These are phyloP conservation scores for Bostrychus sinensis DNA, from an alignment of 2,113 vertebrate genomes.

Conservation along the genomic window DNA sequence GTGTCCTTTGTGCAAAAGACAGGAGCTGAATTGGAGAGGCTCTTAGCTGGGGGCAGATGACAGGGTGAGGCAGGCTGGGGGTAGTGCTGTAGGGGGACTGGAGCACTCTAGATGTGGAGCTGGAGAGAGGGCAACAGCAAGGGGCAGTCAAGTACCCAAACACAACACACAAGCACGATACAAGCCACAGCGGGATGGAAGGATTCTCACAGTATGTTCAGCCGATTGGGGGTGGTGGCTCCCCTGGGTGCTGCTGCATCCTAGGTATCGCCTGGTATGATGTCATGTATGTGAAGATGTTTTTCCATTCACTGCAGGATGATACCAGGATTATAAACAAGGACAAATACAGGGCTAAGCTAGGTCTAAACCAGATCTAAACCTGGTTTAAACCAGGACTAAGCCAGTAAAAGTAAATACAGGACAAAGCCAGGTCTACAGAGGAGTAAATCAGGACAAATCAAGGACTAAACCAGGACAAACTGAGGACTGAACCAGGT, in stretches of 20 bases:
- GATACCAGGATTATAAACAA: neutral
- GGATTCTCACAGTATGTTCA: constrained; percentile 40
- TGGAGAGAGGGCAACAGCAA: constrained; percentile 19
- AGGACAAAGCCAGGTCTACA: no score
- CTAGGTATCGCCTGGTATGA: constrained; percentile 21
- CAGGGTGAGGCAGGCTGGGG: constrained; percentile 34
- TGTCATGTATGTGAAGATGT: constrained; percentile 41
- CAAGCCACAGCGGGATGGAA: constrained; percentile 52
- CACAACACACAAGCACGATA: constrained; percentile 10
- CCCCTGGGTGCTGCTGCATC: constrained; percentile 40
- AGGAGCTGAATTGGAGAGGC: constrained; percentile 49
- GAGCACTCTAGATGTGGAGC: constrained; percentile 45
- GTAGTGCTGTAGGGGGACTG: constrained; percentile 34
- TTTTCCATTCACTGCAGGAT: neutral
- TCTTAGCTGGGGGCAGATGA: constrained; percentile 48
- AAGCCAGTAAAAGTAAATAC: no score
- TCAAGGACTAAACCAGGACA: neutral
- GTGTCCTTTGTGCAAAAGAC: constrained; percentile 54
- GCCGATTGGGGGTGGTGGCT: constrained; percentile 43
- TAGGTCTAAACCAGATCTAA: no score
- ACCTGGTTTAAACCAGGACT: no score
- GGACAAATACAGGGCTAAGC: no score
- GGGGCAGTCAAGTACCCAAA: no score
- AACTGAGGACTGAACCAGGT: neutral
- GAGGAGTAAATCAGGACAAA: no score